Conservation (phyloP, 2,797 vertebrate genomes). For the Atherinosoma microstoma region DNA sequence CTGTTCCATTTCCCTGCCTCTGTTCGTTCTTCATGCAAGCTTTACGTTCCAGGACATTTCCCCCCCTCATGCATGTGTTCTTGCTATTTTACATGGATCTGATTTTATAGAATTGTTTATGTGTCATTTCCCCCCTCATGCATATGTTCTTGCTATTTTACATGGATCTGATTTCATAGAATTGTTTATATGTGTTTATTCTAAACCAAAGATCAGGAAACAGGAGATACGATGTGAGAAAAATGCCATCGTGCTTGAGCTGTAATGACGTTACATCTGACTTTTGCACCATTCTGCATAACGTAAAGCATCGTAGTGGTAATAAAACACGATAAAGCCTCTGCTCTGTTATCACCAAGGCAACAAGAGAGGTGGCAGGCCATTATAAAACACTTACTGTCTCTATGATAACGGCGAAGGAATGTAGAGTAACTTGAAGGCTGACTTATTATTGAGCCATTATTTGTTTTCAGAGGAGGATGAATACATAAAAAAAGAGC, state of each 20-base stretch:
- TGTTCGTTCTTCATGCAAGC: background rate
- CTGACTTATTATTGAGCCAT: too few species aligned
- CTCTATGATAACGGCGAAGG: background rate
- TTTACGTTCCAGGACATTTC: background rate
- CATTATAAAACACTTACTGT: background rate
- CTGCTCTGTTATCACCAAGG: conserved; percentile 4
- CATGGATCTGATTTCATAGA: too few species aligned
- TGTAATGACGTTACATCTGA: background rate
- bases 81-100: too few species aligned
- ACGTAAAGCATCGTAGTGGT: background rate
- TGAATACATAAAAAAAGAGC: background rate
- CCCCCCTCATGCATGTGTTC: too few species aligned
- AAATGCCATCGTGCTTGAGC: too few species aligned
- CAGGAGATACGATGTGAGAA: too few species aligned
- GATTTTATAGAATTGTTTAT: too few species aligned
- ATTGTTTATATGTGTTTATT: too few species aligned
- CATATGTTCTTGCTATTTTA: too few species aligned
- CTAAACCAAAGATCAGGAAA: too few species aligned
- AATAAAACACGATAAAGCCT: background rate
- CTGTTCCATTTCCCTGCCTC: conserved; percentile 66
- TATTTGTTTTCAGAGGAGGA: background rate
- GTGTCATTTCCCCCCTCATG: too few species aligned
- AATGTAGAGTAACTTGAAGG: conserved; percentile 43
- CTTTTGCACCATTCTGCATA: background rate
- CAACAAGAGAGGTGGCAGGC: background rate